These are phyloP conservation scores for Hybognathus amarus DNA, from an alignment of 2,797 vertebrate genomes.

Conservation along the genomic window DNA sequence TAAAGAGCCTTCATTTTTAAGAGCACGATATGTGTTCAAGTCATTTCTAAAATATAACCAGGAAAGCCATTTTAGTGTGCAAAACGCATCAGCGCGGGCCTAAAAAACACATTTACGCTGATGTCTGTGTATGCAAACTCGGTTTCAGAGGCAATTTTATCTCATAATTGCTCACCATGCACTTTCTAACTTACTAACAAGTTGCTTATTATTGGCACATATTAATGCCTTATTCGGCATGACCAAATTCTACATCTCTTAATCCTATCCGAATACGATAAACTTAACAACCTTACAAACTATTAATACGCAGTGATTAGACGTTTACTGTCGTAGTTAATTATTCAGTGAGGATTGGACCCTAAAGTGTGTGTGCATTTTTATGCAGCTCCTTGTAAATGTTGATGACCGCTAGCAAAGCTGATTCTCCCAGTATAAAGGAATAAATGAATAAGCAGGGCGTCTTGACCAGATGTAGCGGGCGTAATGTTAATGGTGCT, in stretches of 20 bases:
- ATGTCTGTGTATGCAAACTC: neutral
- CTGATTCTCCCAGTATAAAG: neutral
- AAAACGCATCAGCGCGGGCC: neutral
- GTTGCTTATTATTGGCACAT: too few relatives aligned
- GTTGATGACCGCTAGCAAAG: neutral
- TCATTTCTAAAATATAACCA: neutral
- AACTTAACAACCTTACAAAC: neutral
- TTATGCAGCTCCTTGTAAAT: neutral
- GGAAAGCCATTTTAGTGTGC: neutral
- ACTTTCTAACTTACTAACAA: neutral
- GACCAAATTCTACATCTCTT: neutral
- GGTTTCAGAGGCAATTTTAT: neutral
- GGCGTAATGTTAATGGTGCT: neutral
- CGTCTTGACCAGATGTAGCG: neutral
- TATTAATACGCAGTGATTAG: neutral
- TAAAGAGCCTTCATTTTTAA: neutral
- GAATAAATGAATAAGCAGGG: constrained; percentile 1
- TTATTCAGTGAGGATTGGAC: neutral
- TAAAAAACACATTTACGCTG: too few relatives aligned
- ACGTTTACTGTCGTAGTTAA: neutral
- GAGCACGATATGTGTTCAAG: too few relatives aligned
- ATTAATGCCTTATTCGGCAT: neutral
- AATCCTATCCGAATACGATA: too few relatives aligned
- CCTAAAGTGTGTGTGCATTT: neutral
- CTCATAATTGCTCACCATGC: neutral